Conservation (phyloP, 1,140 invertebrate species). For the Caenorhabditis latens region DNA sequence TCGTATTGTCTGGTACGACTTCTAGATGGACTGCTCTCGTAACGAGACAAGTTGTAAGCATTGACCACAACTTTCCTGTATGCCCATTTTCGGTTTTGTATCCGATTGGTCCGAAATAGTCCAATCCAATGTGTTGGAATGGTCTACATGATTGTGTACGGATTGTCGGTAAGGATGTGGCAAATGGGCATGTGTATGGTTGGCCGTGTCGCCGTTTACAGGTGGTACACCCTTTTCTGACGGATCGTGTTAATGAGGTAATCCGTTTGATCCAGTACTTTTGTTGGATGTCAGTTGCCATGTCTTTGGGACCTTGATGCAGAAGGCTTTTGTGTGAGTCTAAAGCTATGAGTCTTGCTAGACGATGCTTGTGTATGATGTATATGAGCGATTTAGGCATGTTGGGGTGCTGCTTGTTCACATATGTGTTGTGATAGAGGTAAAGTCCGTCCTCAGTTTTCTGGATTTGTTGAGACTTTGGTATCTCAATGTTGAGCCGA, state of each 20-base stretch:
- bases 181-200: conserved; percentile 32
- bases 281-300: not conserved
- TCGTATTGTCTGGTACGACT: not conserved
- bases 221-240: not conserved
- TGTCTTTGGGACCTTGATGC: not conserved
- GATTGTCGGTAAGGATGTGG: not conserved
- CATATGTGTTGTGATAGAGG: not conserved
- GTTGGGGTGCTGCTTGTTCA: not conserved
- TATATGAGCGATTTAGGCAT: conserved; percentile 3
- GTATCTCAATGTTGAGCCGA: too few relatives aligned
- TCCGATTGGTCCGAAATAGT: conserved; percentile 49
- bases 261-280: not conserved
- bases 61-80: conserved; percentile 18
- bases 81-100: not conserved
- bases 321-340: not conserved
- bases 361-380: not conserved
- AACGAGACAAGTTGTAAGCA: conserved; percentile 10
- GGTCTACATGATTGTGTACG: not conserved
- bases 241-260: too few relatives aligned
- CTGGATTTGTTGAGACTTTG: too few relatives aligned
- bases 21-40: conserved; percentile 39
- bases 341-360: not conserved
- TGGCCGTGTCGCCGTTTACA: conserved; percentile 8
- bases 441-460: not conserved
- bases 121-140: conserved; percentile 47